Evolutionary conservation across 2,113 vertebrate species (phyloP), one percentile per base, ranked within the genome.

Genomic region (Chiloscyllium plagiosum): DNA sequence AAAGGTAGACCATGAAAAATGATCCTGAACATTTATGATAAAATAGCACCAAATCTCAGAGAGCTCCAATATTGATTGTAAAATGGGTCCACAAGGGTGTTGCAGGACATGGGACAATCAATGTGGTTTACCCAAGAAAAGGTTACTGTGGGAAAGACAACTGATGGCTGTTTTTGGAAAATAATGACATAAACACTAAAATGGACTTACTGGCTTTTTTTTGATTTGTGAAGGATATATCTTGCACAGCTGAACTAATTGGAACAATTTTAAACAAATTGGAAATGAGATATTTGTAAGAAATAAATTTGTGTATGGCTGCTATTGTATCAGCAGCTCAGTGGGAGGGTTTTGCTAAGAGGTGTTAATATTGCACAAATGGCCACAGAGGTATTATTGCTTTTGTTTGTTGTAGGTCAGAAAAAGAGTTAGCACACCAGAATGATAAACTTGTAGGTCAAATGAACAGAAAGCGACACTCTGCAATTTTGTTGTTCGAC

Each of bases 401-500:
- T 61, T 66, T 29, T 26, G 47, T 12, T 95, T 72, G 68, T 95
- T 95, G 3, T 52, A 95, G 66, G 66, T 95, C 68, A 95, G 24
- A 1, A 42, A n/a, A 20, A 37, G 69, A 33, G 52, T 47, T 52
- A 50, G 42, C 69, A 95, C 47, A 22, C 47, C 94, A 95, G 66
- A 95, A 95, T 95, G 72, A 26, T 95, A 95, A 95, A 95, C 94
- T 29, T 72, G 66, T 95, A 95, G 94, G 94, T 95, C 94, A 95
- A 42, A 52, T 95, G 94, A 95, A 95, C 24, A 68, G 94, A 95
- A 95, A 72, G 42, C 42, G 19, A 33, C 72, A 72, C 69, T 52
- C 94, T 47, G 69, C 66, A 29, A 69, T 70, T 72, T 72, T 72
- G 69, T 26, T 50, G 37, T 72, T 72, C 33, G 68, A 37, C 94